Evolutionary conservation across 1,140 invertebrate species (phyloP).

Genomic region (Nilaparvata lugens): DNA sequence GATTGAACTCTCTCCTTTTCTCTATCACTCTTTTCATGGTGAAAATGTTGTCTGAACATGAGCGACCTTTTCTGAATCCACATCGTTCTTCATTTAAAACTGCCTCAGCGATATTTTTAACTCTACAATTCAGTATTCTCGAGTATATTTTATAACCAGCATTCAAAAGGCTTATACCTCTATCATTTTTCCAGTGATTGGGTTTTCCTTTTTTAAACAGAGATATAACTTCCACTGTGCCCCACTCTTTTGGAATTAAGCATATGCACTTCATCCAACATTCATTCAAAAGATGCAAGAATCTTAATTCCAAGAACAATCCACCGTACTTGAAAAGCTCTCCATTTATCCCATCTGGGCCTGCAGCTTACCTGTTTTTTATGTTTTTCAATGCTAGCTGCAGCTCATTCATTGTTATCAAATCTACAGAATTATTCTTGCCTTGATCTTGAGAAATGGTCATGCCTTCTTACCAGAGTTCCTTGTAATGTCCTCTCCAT

Average conservation of each 20-base stretch:
- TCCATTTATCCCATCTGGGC: not conserved
- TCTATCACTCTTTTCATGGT: not conserved
- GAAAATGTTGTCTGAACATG: not conserved
- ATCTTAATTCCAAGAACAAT: not conserved
- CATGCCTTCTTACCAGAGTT: not conserved
- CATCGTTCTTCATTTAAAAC: not conserved
- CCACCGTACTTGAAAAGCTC: not conserved
- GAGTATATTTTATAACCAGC: slow-evolving; percentile 1
- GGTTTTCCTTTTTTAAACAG: not conserved
- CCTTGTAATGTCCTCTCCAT: not conserved
- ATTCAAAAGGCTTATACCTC: not conserved
- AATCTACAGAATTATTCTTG: not conserved
- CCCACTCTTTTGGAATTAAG: not conserved
- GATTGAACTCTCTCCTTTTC: not conserved
- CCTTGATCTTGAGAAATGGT: not conserved
- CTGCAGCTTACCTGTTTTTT: not conserved
- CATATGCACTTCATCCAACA: too few relatives aligned
- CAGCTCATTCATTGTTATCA: not conserved
- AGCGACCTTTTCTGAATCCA: not conserved
- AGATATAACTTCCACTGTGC: not conserved
- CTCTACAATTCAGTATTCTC: not conserved
- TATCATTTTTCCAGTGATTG: not conserved
- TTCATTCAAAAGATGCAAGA: not conserved
- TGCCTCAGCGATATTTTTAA: not conserved
- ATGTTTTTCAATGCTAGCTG: not conserved